These are phyloP conservation scores for Melanogrammus aeglefinus DNA, from an alignment of 2,797 vertebrate genomes.

Conservation along the genomic window DNA sequence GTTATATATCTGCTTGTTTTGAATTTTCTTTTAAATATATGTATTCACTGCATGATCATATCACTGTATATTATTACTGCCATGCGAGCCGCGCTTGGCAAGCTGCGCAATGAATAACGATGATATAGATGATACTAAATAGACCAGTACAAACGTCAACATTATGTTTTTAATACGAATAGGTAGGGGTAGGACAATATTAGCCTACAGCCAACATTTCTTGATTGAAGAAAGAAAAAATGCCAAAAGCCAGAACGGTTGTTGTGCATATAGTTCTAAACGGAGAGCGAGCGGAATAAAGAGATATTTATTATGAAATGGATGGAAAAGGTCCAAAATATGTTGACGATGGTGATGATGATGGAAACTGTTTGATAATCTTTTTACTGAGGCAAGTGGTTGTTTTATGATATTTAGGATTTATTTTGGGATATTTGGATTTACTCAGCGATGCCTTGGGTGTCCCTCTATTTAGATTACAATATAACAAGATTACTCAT, in stretches of 20 bases:
- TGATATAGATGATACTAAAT: too few relatives aligned
- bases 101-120: too few relatives aligned
- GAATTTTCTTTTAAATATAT: too few relatives aligned
- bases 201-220: background rate
- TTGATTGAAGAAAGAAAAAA: background rate
- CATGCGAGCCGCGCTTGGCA: too few relatives aligned
- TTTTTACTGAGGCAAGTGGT: constrained; percentile 41
- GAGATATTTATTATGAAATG: background rate
- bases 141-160: background rate
- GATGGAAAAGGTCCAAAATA: background rate
- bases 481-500: constrained; percentile 39
- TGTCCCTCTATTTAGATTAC: constrained; percentile 38
- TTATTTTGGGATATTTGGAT: constrained; percentile 18
- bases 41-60: too few relatives aligned
- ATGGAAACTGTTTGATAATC: constrained; percentile 44
- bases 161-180: background rate
- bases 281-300: background rate
- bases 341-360: constrained; percentile 32
- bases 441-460: constrained; percentile 9
- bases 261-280: background rate
- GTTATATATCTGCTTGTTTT: too few relatives aligned
- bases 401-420: constrained; percentile 33
- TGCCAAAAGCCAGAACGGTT: background rate
- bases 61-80: too few relatives aligned
- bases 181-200: background rate